Conservation (phyloP, 1,140 invertebrate genomes). For the Littorina saxatilis region DNA sequence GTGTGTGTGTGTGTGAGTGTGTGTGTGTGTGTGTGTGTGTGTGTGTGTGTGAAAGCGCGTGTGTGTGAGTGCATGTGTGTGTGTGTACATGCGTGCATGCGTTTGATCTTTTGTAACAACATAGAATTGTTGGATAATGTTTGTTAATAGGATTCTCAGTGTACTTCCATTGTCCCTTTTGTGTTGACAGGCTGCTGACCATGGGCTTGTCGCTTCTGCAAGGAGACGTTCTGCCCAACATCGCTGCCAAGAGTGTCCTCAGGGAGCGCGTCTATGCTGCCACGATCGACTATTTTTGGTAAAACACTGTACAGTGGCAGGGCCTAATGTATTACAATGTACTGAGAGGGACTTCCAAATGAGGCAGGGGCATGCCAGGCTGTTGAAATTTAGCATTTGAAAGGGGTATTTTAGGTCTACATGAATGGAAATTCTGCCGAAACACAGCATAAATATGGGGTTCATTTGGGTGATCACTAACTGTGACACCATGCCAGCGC, state of each 20-base stretch:
- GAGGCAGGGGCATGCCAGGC: too few species aligned
- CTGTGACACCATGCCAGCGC: too few species aligned
- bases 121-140: neutral
- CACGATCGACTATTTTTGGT: constrained; percentile 94
- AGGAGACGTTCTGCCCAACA: constrained; percentile 88
- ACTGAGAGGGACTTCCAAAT: too few species aligned
- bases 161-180: neutral
- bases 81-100: neutral
- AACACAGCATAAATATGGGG: too few species aligned
- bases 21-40: too few species aligned
- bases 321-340: too few species aligned
- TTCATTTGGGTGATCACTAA: too few species aligned
- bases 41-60: too few species aligned
- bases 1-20: too few species aligned
- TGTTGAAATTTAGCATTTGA: too few species aligned
- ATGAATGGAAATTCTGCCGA: too few species aligned
- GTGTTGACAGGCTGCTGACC: constrained; percentile 86
- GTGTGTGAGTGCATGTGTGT: neutral
- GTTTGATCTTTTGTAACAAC: neutral
- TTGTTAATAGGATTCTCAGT: neutral
- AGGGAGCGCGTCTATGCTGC: constrained; percentile 95
- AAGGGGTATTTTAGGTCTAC: too few species aligned
- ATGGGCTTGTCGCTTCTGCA: constrained; percentile 95
- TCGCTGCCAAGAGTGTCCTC: constrained; percentile 93
- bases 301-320: constrained; percentile 42